phyloP scores from a whole-genome alignment of 2,888 invertebrate species.

The Lutraria lutraria region DNA sequence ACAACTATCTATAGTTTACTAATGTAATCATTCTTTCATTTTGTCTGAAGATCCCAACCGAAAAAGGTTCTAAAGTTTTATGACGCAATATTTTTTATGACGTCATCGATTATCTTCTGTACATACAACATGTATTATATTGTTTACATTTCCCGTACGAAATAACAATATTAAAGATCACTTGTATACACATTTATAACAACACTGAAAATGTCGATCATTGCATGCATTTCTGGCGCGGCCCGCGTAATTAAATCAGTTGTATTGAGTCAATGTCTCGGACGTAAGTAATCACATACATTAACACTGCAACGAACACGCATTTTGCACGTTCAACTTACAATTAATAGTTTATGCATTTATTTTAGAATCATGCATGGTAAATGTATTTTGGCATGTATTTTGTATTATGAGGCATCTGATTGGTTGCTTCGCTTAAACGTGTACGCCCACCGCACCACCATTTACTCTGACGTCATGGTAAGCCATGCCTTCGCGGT shows the following conservation, averaged over 20 bases:
- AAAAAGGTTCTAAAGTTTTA: background rate
- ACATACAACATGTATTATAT: background rate
- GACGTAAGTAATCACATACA: slow-evolving; percentile 25
- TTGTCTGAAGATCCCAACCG: no score
- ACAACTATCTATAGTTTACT: no score
- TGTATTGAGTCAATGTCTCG: slow-evolving; percentile 13
- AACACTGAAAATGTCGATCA: slow-evolving; percentile 4
- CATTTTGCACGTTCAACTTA: background rate
- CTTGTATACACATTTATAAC: slow-evolving; percentile 10
- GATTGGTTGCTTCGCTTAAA: slow-evolving; percentile 47
- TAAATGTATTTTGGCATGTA: slow-evolving; percentile 29
- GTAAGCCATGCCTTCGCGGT: slow-evolving; percentile 49
- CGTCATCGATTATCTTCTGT: background rate
- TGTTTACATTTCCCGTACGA: slow-evolving; percentile 11
- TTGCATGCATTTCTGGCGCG: slow-evolving; percentile 16
- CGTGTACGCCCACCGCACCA: slow-evolving; percentile 61
- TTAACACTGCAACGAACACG: background rate
- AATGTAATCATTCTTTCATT: no score
- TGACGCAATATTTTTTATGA: background rate
- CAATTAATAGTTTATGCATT: background rate
- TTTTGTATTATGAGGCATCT: slow-evolving; percentile 11
- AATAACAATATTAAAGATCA: background rate
- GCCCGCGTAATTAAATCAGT: background rate
- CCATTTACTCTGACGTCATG: slow-evolving; percentile 73
- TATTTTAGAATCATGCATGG: background rate